phyloP scores from a whole-genome alignment of 2,888 invertebrate species.

The Nephrotoma flavescens region DNA sequence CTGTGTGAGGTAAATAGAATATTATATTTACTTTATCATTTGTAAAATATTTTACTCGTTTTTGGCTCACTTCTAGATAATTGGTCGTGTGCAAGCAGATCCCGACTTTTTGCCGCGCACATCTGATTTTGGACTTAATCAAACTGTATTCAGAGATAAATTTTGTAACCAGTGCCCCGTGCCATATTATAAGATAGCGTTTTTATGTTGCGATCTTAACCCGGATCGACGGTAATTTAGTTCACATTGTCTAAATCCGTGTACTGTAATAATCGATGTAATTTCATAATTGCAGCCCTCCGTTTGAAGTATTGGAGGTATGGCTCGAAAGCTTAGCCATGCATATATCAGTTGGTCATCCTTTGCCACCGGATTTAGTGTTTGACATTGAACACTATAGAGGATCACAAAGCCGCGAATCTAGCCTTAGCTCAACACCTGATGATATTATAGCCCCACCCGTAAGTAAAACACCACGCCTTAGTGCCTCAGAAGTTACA shows the following conservation, averaged over 20 bases:
- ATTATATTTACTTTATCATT: too few species aligned
- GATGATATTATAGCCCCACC: constrained; percentile 27
- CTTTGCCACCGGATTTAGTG: constrained; percentile 49
- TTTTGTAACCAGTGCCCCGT: constrained; percentile 74
- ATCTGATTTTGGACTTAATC: constrained; percentile 83
- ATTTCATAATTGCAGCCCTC: constrained; percentile 43
- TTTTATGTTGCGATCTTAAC: constrained; percentile 78
- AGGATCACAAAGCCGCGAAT: constrained; percentile 30
- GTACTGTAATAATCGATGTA: not conserved
- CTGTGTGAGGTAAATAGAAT: constrained; percentile 62
- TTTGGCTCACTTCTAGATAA: constrained; percentile 45
- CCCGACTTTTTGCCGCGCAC: constrained; percentile 86
- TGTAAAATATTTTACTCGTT: not conserved
- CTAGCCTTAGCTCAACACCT: constrained; percentile 27
- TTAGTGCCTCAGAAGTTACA: not conserved
- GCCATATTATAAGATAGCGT: constrained; percentile 75
- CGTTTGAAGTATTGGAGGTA: constrained; percentile 78
- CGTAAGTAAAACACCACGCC: constrained; percentile 3
- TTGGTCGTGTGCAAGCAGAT: constrained; percentile 88
- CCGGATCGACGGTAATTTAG: constrained; percentile 62
- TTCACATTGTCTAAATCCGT: not conserved
- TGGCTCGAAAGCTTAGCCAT: constrained; percentile 71
- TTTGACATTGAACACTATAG: constrained; percentile 61
- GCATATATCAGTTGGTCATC: constrained; percentile 48
- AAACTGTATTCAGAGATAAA: constrained; percentile 68